Conservation (phyloP, 1,140 invertebrate species). For the Pseudomyrmex dendroicus region DNA sequence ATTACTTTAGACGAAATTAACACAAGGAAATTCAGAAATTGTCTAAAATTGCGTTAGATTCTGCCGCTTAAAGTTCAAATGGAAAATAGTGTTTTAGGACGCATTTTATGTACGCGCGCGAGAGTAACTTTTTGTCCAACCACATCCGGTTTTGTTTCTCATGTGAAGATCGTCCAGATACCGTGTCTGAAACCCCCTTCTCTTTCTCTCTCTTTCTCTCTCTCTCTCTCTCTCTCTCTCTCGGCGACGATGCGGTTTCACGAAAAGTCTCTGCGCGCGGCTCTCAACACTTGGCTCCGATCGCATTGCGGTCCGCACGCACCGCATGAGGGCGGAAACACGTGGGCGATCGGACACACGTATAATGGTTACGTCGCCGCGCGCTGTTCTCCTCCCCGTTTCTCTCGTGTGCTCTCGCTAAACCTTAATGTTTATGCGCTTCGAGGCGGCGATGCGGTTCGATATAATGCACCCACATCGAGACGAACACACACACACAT, state of each 20-base stretch:
- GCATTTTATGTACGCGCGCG: neutral
- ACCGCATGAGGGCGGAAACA: constrained; percentile 80
- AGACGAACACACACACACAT: no score
- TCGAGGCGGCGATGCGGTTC: constrained; percentile 67
- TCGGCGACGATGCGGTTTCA: neutral
- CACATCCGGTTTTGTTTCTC: constrained; percentile 62
- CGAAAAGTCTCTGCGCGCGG: constrained; percentile 41
- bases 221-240: neutral
- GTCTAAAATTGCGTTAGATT: no score
- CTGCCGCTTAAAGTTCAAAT: no score
- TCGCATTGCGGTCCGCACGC: constrained; percentile 64
- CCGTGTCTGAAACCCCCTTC: constrained; percentile 26
- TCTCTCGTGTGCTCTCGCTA: constrained; percentile 66
- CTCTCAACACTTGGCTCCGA: constrained; percentile 39
- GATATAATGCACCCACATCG: constrained; percentile 81
- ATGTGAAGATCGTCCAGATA: constrained; percentile 24
- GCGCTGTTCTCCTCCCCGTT: constrained; percentile 47
- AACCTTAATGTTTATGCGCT: constrained; percentile 79
- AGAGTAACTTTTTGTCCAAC: constrained; percentile 1
- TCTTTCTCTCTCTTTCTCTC: no score
- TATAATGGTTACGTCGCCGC: constrained; percentile 79
- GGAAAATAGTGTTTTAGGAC: no score
- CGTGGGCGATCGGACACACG: constrained; percentile 77
- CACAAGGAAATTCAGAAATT: no score
- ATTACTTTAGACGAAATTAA: no score